A percentile compares a stretch with the other conserved stretches of the same genome.
Evolutionary conservation across 23 tunicate genomes (phyloP).

Genomic region (Clavelina lepadiformis): DNA sequence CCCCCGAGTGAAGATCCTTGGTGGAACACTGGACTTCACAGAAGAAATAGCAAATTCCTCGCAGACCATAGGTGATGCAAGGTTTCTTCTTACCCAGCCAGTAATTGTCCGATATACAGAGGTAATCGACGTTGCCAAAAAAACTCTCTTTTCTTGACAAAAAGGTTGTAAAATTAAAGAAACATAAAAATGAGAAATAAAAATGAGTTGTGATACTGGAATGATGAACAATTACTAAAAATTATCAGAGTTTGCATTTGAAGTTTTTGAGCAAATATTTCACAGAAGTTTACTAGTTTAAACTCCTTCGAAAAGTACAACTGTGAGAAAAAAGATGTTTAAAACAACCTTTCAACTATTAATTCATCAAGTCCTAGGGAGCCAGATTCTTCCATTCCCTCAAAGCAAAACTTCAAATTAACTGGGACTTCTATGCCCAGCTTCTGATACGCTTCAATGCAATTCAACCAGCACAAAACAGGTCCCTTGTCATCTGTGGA

Average conservation of each 20-base stretch:
- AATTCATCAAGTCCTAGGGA: slow-evolving; percentile 95
- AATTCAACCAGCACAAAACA: slow-evolving; percentile 91
- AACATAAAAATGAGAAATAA: no score
- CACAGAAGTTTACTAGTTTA: no score
- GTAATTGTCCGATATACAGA: slow-evolving; percentile 98
- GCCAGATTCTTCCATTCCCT: slow-evolving; percentile 99
- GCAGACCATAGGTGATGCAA: slow-evolving; percentile 98
- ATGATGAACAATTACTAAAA: no score
- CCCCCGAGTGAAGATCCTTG: slow-evolving; percentile 96
- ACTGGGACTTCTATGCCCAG: slow-evolving; percentile 71
- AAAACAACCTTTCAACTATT: slow-evolving; percentile 46
- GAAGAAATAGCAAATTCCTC: slow-evolving; percentile 93
- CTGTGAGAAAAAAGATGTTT: background rate
- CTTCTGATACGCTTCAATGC: slow-evolving; percentile 94
- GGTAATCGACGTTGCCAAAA: slow-evolving; percentile 75
- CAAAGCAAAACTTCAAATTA: slow-evolving; percentile 93
- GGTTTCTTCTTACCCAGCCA: slow-evolving; percentile 99
- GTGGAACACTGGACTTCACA: slow-evolving; percentile 76
- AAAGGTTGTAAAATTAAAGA: background rate
- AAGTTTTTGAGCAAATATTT: no score
- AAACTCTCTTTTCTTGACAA: slow-evolving; percentile 78
- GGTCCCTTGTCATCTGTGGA: slow-evolving; percentile 99
- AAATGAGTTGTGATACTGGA: no score
- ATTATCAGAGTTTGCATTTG: no score
- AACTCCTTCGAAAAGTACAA: no score